Conservation (phyloP, 2,888 invertebrate species). For the Augochlorella aurata region DNA sequence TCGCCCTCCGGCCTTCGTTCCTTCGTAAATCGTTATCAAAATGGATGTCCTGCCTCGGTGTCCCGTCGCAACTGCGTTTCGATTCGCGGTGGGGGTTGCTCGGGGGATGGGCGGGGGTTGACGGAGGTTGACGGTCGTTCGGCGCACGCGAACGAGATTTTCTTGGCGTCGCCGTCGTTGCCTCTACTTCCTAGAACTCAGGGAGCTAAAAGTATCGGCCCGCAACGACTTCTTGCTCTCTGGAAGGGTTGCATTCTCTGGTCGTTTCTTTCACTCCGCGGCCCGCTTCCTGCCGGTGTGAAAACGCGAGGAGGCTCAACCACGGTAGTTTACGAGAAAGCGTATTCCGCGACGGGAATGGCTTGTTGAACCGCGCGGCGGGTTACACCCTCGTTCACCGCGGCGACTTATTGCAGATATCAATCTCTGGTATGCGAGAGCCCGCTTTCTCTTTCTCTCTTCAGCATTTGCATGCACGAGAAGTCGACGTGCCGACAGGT, state of each 20-base stretch:
- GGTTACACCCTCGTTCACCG: conserved; percentile 67
- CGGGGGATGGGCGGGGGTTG: background rate
- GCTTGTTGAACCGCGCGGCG: conserved; percentile 54
- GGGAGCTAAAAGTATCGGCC: background rate
- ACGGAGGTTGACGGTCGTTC: conserved; percentile 8
- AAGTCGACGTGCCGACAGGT: conserved; percentile 68
- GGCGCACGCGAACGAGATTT: conserved; percentile 10
- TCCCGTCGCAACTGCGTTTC: conserved; percentile 35
- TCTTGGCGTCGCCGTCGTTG: background rate
- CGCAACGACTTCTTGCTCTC: background rate
- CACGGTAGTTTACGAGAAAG: conserved; percentile 25
- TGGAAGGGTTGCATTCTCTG: conserved; percentile 6
- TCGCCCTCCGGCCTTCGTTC: conserved; percentile 4
- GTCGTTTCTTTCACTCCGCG: background rate
- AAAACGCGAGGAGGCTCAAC: conserved; percentile 14
- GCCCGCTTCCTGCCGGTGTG: background rate
- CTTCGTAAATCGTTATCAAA: conserved; percentile 67
- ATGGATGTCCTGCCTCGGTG: conserved; percentile 60
- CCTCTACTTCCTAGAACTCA: background rate
- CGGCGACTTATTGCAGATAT: conserved; percentile 68
- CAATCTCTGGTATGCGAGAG: conserved; percentile 66
- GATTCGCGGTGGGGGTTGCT: background rate
- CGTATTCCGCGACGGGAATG: conserved; percentile 32
- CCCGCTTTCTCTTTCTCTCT: conserved; percentile 7
- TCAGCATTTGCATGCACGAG: conserved; percentile 69